These are phyloP conservation scores for Drosophila nigromelanica DNA, from an alignment of 1,140 invertebrate species.

Conservation along the genomic window DNA sequence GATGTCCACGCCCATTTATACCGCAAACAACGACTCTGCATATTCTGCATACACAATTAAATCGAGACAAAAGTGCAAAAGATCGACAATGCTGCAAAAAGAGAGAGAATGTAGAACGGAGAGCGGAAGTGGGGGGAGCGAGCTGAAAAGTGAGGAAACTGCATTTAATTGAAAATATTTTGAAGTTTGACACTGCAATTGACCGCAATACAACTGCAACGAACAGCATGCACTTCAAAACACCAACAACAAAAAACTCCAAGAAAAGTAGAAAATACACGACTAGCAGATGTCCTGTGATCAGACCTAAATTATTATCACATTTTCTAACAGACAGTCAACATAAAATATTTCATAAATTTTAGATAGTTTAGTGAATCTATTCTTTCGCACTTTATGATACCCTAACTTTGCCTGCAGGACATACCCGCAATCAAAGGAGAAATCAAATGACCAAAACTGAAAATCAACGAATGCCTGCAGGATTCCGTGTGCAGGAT, in stretches of 20 bases:
- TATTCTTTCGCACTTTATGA: background rate
- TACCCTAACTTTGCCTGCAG: background rate
- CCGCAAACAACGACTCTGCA: slow-evolving; percentile 27
- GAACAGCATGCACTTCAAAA: slow-evolving; percentile 42
- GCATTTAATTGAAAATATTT: slow-evolving; percentile 82
- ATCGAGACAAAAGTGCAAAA: slow-evolving; percentile 50
- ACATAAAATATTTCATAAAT: no score
- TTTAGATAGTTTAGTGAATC: no score
- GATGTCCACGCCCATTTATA: slow-evolving; percentile 10
- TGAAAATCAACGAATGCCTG: slow-evolving; percentile 45
- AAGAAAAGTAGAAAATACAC: background rate
- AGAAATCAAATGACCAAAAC: slow-evolving; percentile 6
- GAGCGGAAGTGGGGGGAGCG: background rate
- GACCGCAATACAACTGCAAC: slow-evolving; percentile 62
- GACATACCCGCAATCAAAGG: background rate
- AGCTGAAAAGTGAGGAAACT: slow-evolving; percentile 22
- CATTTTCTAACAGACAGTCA: no score
- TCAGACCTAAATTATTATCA: no score
- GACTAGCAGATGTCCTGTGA: slow-evolving; percentile 2
- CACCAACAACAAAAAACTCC: slow-evolving; percentile 12
- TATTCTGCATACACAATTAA: slow-evolving; percentile 61
- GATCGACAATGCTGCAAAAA: slow-evolving; percentile 19
- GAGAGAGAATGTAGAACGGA: no score
- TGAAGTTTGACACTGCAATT: slow-evolving; percentile 68
- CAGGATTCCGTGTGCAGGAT: background rate